Percentiles rank a stretch among this genome's conserved stretches.
Conservation (phyloP, 2,888 invertebrate genomes). For the Sphinx pinastri region DNA sequence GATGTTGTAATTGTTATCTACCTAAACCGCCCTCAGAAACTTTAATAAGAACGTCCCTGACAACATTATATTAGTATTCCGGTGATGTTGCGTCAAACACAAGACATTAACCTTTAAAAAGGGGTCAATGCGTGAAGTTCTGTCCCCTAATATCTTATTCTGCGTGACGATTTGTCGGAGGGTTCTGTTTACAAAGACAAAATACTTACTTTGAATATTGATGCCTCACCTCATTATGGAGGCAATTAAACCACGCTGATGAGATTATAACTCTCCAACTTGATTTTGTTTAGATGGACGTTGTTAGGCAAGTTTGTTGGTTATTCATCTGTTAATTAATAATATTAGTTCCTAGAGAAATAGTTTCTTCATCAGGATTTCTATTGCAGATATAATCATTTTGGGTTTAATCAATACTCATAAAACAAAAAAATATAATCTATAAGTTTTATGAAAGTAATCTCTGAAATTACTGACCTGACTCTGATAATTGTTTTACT, state of each 20-base stretch:
- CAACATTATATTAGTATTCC: conserved; percentile 72
- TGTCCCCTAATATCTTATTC: conserved; percentile 80
- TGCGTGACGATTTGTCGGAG: conserved; percentile 67
- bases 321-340: conserved; percentile 16
- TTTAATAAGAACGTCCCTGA: conserved; percentile 43
- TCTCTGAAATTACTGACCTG: too few relatives aligned
- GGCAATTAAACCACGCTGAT: conserved; percentile 58
- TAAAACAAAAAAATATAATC: too few relatives aligned
- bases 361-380: too few relatives aligned
- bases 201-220: conserved; percentile 75
- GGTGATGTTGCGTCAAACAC: conserved; percentile 63
- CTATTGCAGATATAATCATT: too few relatives aligned
- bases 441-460: too few relatives aligned
- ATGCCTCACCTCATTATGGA: conserved; percentile 61
- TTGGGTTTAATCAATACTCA: too few relatives aligned
- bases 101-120: conserved; percentile 81
- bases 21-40: conserved; percentile 38
- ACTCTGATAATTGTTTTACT: background rate
- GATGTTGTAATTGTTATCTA: conserved; percentile 27
- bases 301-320: background rate
- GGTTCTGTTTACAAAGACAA: conserved; percentile 63
- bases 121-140: conserved; percentile 81
- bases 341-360: background rate
- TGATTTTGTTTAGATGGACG: conserved; percentile 29
- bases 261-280: conserved; percentile 46